Evolutionary conservation across 2,113 vertebrate genomes (phyloP).

Genomic region (Anoura caudifer): DNA sequence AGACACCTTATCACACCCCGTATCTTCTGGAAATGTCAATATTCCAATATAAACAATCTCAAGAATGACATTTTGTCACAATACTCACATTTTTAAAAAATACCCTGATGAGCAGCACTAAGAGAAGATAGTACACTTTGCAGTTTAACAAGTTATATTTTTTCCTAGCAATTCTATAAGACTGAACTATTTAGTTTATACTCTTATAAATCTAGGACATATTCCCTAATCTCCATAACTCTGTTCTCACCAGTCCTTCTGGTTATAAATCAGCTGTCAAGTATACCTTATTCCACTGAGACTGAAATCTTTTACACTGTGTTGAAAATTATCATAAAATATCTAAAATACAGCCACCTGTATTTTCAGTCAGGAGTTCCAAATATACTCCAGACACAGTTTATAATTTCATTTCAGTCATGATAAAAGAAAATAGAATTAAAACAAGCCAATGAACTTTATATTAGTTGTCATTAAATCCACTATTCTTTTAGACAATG

Average conservation of each 20-base stretch:
- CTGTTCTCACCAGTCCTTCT: background rate
- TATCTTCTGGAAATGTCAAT: background rate
- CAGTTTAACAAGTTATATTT: background rate
- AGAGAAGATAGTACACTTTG: background rate
- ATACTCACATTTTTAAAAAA: background rate
- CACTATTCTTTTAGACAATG: background rate
- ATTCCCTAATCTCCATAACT: constrained; percentile 14
- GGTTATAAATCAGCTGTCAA: constrained; percentile 43
- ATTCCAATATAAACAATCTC: constrained; percentile 18
- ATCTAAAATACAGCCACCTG: constrained; percentile 44
- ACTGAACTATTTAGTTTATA: background rate
- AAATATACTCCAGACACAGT: constrained; percentile 41
- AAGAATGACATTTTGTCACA: background rate
- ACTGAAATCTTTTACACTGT: constrained; percentile 39
- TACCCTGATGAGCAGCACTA: background rate
- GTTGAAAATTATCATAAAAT: constrained; percentile 56
- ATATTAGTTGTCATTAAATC: background rate
- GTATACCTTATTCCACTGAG: constrained; percentile 16
- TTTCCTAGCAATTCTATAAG: background rate
- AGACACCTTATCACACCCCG: background rate
- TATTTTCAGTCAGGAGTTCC: constrained; percentile 3
- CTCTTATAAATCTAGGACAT: background rate
- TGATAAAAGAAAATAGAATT: background rate
- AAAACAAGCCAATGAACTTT: constrained; percentile 9
- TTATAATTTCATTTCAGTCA: constrained; percentile 16